Percentiles rank a stretch among this genome's conserved stretches.
Evolutionary conservation across 1,140 invertebrate genomes (phyloP).

Genomic region (Calosoma granatense): DNA sequence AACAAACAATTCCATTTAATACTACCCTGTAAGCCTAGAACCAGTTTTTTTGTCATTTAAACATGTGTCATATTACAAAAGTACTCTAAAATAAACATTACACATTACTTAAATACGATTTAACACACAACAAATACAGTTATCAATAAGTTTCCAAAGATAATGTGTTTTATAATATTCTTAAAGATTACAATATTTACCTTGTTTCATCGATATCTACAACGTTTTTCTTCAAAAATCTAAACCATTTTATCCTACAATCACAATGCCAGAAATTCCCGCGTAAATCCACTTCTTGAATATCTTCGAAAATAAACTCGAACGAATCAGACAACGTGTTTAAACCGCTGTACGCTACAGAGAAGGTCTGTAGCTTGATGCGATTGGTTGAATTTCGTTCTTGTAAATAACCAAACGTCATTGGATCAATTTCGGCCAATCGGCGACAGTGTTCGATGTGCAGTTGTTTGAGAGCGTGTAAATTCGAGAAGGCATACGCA

Average conservation of each 20-base stretch:
- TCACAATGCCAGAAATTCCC: constrained; percentile 29
- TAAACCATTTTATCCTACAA: constrained; percentile 29
- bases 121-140: too few species aligned
- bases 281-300: constrained; percentile 26
- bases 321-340: constrained; percentile 25
- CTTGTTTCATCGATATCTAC: constrained; percentile 10
- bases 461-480: constrained; percentile 26
- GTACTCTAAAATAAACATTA: background rate
- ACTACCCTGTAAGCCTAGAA: too few species aligned
- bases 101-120: background rate
- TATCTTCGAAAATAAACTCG: constrained; percentile 23
- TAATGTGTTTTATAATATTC: too few species aligned
- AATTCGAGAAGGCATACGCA: constrained; percentile 30
- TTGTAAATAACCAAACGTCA: constrained; percentile 27
- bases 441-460: constrained; percentile 25
- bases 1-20: background rate
- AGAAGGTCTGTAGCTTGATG: too few species aligned
- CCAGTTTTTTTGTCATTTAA: too few species aligned
- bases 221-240: constrained; percentile 21
- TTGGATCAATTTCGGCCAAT: constrained; percentile 24
- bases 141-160: too few species aligned
- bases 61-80: background rate
- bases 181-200: background rate
- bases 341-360: constrained; percentile 26
- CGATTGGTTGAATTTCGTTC: constrained; percentile 18